phyloP scores from a whole-genome alignment of 2,113 vertebrate species.

The Myrmophylax atrothorax region DNA sequence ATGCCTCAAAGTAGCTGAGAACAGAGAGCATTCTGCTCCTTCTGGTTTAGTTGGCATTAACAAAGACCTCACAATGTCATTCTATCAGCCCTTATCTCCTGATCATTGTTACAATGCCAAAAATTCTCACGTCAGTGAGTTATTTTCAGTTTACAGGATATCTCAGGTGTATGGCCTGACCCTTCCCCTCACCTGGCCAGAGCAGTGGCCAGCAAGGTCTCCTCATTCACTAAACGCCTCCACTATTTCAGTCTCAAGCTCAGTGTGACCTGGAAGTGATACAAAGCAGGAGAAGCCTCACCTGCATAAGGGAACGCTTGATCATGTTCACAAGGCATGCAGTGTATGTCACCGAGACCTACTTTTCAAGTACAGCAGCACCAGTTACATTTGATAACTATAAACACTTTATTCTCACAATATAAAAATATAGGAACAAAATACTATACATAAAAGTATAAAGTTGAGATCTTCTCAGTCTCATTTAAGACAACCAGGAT shows the following conservation, averaged over 20 bases:
- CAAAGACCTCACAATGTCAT: neutral
- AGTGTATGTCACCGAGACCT: fast-evolving
- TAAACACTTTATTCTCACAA: slow-evolving; percentile 70
- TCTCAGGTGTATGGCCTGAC: neutral
- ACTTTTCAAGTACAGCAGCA: neutral
- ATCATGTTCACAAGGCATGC: neutral
- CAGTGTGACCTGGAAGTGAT: neutral
- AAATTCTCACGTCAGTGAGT: neutral
- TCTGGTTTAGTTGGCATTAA: neutral
- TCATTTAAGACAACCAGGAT: neutral
- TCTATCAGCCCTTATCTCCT: neutral
- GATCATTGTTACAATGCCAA: neutral
- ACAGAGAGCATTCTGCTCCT: neutral
- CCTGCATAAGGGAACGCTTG: neutral
- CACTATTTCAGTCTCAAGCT: neutral
- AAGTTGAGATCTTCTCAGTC: slow-evolving; percentile 9
- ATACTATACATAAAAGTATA: slow-evolving; percentile 28
- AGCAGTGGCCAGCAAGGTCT: neutral
- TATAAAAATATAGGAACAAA: slow-evolving; percentile 53
- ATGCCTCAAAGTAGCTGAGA: neutral
- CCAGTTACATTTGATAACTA: neutral
- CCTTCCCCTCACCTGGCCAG: neutral
- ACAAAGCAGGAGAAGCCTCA: neutral
- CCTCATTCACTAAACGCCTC: neutral
- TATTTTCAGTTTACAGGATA: neutral